Conservation (phyloP, 53 echinoderm and acorn worm species). For the Hippasteria phrygiana region DNA sequence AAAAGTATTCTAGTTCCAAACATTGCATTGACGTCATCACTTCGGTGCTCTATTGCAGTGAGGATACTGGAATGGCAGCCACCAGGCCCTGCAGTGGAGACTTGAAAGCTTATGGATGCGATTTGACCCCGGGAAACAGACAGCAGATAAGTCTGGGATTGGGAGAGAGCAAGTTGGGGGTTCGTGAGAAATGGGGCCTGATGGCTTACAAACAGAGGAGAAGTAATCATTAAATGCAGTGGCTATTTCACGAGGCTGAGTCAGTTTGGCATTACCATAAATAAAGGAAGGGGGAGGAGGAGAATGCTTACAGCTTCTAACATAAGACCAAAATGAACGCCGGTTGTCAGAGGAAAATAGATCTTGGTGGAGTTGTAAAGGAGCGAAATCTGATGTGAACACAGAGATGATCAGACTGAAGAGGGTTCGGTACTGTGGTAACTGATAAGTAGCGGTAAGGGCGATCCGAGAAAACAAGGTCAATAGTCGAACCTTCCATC, state of each 20-base stretch:
- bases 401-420: background rate
- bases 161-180: too few species aligned
- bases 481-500: background rate
- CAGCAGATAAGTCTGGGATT: too few species aligned
- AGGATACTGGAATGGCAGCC: background rate
- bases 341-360: constrained; percentile 12
- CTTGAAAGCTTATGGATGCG: too few species aligned
- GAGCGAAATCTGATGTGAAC: background rate
- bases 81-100: background rate
- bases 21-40: too few species aligned
- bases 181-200: too few species aligned
- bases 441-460: background rate
- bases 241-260: too few species aligned
- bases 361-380: background rate
- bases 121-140: too few species aligned
- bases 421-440: background rate
- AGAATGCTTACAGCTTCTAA: background rate
- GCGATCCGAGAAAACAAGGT: background rate
- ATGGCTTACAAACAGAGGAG: too few species aligned
- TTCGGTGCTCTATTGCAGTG: too few species aligned
- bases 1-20: too few species aligned
- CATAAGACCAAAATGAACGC: constrained; percentile 24
- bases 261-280: background rate
- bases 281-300: background rate
- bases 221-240: too few species aligned